Evolutionary conservation across 1,140 invertebrate species (phyloP), one percentile per base, ranked within the genome.

Genomic region (Leptestheria dahalacensis): DNA sequence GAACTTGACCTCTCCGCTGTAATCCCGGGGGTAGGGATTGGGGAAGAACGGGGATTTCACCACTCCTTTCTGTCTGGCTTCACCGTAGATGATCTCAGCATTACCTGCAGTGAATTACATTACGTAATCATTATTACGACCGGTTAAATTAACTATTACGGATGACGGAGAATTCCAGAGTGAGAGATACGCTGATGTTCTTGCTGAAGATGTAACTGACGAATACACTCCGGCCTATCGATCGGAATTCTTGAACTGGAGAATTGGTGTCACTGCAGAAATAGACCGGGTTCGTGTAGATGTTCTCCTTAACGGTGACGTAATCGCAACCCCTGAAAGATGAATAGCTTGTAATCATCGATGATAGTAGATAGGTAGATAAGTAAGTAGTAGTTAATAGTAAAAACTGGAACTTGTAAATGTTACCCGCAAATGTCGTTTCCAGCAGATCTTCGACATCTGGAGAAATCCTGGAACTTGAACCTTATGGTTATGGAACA

Each of bases 41-140:
- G 84, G 83, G 61, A 85, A 85, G 67, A 82, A 84, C 2, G 84
- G 84, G 3, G 82, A 81, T 48, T 69, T 77, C 55, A 82, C 62
- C 52, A 72, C 69, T 0, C 76, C 78, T 9, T 53, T 25, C 6
- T 62, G 62, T 21, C 53, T 62, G 15, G 20, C 11, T 62, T 64
- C n/a, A 29, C 71, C 68, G 65, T 70, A 76, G 23, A 83, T 68
- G 60, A 78, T 70, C 60, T 81, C 70, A 48, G 77, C 72, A 66
- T 85, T 85, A 63, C 79, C 82, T 85, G 59, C 2, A 66, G n/a
- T n/a, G n/a, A n/a, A n/a, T n/a, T n/a, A n/a, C n/a, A n/a, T n/a
- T n/a, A n/a, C n/a, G n/a, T n/a, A n/a, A n/a, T n/a, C n/a, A n/a
- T n/a, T n/a, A n/a, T n/a, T n/a, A n/a, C n/a, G n/a, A n/a, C n/a